Conservation (phyloP, 1,140 invertebrate species). For the Neocloeon triangulifer region DNA sequence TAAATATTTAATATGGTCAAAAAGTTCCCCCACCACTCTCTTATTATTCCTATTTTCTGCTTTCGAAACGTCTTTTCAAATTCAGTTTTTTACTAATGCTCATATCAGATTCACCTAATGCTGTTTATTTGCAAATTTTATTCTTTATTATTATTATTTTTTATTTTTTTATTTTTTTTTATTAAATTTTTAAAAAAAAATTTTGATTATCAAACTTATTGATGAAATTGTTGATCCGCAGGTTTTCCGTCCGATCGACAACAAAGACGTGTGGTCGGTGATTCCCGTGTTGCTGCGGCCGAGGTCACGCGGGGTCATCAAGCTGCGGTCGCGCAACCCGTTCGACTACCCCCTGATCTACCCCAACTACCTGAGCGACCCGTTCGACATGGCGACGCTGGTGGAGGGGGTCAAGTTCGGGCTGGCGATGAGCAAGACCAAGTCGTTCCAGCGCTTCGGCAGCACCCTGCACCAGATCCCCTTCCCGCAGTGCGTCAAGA, state of each 20-base stretch:
- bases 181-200: too few species aligned
- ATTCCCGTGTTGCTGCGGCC: constrained; percentile 60
- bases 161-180: constrained; percentile 2
- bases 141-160: constrained; percentile 1
- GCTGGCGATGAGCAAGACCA: constrained; percentile 45
- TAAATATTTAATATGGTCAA: too few species aligned
- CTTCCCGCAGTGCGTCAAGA: constrained; percentile 41
- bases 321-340: constrained; percentile 58
- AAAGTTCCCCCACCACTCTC: too few species aligned
- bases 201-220: too few species aligned
- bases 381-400: constrained; percentile 51
- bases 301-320: constrained; percentile 50
- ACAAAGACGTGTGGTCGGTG: constrained; percentile 62
- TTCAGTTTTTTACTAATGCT: too few species aligned
- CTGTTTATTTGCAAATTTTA: not conserved
- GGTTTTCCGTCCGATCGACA: constrained; percentile 30
- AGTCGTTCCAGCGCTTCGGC: constrained; percentile 39
- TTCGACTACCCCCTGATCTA: constrained; percentile 79
- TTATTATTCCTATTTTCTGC: too few species aligned
- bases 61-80: too few species aligned
- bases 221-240: too few species aligned
- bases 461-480: constrained; percentile 37
- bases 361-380: constrained; percentile 71
- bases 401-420: constrained; percentile 66
- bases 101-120: too few species aligned